phyloP scores from a whole-genome alignment of 2,888 invertebrate species.

The Odontocolon sp. region DNA sequence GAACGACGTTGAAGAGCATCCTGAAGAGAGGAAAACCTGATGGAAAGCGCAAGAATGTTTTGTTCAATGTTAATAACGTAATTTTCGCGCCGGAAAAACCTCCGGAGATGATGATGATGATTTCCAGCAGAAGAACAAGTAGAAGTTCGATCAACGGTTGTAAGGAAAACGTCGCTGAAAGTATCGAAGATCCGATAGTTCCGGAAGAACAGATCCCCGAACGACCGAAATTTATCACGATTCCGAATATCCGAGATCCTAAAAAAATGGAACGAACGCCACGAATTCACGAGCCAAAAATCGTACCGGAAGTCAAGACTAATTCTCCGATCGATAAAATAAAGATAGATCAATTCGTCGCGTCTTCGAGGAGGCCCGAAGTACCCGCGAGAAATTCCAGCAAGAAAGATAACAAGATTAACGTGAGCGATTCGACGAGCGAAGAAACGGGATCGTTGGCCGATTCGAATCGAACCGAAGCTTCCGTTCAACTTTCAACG shows the following conservation, averaged over 20 bases:
- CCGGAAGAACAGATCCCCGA: constrained; percentile 63
- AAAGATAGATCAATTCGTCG: constrained; percentile 64
- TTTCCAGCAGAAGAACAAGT: constrained; percentile 58
- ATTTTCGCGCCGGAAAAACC: constrained; percentile 79
- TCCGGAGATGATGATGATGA: constrained; percentile 46
- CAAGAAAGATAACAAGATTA: constrained; percentile 49
- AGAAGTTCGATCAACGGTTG: constrained; percentile 43
- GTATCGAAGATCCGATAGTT: constrained; percentile 62
- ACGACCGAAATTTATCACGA: constrained; percentile 76
- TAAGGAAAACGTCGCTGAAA: constrained; percentile 17
- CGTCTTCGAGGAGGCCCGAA: constrained; percentile 49
- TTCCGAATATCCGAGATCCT: constrained; percentile 77
- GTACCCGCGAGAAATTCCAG: constrained; percentile 55
- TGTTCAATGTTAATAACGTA: constrained; percentile 78
- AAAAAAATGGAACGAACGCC: constrained; percentile 62
- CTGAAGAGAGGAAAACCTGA: constrained; percentile 72
- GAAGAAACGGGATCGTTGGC: constrained; percentile 30
- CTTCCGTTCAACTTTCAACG: constrained; percentile 6
- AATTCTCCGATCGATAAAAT: constrained; percentile 62
- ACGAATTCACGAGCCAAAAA: constrained; percentile 69
- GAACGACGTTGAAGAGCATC: constrained; percentile 74
- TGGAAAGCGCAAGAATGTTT: constrained; percentile 73
- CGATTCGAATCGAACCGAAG: constrained; percentile 34
- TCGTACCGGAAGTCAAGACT: constrained; percentile 65
- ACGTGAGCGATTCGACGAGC: constrained; percentile 20